phyloP scores from a whole-genome alignment of 2,113 vertebrate species.

The Podarcis cretensis region DNA sequence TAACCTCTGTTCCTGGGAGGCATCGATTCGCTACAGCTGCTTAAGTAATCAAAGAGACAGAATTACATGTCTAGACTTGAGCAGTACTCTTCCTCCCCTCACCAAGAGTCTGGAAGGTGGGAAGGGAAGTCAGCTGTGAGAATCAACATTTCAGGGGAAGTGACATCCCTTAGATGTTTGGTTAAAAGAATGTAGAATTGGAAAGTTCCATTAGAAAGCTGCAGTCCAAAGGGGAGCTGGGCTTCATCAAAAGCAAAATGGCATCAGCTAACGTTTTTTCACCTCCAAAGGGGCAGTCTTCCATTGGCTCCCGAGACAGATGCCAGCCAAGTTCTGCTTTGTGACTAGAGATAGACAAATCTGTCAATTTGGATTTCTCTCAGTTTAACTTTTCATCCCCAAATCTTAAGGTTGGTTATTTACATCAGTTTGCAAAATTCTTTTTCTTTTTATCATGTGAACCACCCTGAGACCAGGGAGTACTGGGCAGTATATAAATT shows the following conservation, averaged over 20 bases:
- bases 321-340: too few relatives aligned
- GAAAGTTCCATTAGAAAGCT: neutral
- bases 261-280: too few relatives aligned
- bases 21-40: neutral
- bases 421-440: too few relatives aligned
- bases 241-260: neutral
- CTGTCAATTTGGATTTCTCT: too few relatives aligned
- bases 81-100: neutral
- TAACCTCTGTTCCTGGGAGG: neutral
- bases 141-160: neutral
- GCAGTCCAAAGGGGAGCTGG: neutral
- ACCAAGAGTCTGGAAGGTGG: neutral
- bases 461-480: too few relatives aligned
- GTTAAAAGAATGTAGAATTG: neutral
- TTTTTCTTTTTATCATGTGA: neutral
- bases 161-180: neutral
- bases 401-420: too few relatives aligned
- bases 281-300: neutral
- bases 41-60: neutral
- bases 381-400: too few relatives aligned
- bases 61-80: neutral
- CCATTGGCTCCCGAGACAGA: neutral
- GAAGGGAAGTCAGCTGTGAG: neutral
- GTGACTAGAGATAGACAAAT: too few relatives aligned
- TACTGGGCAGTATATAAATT: too few relatives aligned